Base-by-base conservation (phyloP, 2,113 vertebrate genomes). In the Cnemophilus loriae region DNA sequence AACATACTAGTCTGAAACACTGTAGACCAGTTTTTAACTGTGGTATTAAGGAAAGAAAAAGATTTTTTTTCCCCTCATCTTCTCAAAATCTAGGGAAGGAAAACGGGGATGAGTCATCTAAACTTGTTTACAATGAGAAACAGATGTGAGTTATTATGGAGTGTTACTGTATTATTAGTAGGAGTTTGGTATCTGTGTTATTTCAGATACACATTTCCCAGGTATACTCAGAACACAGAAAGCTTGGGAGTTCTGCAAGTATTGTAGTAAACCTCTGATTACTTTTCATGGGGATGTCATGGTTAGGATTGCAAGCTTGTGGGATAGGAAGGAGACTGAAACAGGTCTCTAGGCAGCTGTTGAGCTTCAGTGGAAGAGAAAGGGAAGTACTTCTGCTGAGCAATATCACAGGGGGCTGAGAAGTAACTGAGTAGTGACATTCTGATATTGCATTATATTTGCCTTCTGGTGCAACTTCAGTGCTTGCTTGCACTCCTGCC, bases 1-100 rank as follows among this genome's bases (percentile, higher is more conserved):
- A 71, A 57, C 11, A 42, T 52, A 8, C 16, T 39, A 41, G 4
- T 28, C 30, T 85, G 60, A 81, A 65, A 63, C 9, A 11, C 19
- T 39, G 13, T n/a, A 56, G 32, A 42, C 9, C 2, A 32, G 14
- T 35, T 88, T 90, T 83, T 74, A 93, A 56, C 32, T 11, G 15
- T 42, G 30, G 5, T 41, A 46, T 49, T 69, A 57, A 9, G 26
- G 37, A 46, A 73, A 67, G 17, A 53, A 44, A 50, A 37, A 39
- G 0, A 12, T 6, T 1, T 6, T 13, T 17, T 28, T 8, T 7
- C 27, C 5, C 12, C 1, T 5, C 8, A 16, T 65, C 60, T 32
- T 70, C 35, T 77, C 21, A 90, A 83, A 92, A 84, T 41, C 14
- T 63, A 55, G 35, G 35, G 10, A 73, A 84, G 7, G 7, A 13